Evolutionary conservation across 1,140 invertebrate species (phyloP), one percentile per base, ranked within the genome.

Genomic region (Octopus sinensis): DNA sequence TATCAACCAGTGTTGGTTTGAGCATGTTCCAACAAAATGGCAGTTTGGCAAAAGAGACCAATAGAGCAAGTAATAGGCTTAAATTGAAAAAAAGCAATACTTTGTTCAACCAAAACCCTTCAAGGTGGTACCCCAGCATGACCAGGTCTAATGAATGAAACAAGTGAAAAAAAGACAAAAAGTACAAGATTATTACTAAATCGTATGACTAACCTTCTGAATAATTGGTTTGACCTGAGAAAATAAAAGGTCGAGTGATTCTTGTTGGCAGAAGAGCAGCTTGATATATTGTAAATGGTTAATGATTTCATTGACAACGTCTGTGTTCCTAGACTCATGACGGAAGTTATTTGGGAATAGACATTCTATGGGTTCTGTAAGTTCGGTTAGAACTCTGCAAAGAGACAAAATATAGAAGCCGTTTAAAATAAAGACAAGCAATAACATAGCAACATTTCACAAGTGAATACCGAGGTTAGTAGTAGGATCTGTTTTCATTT

Each of bases 301-400:
- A 10, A 53, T 43, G 5, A 77, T 53, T n/a, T 43, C 13, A 5
- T 77, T 51, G 84, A 12, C 81, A 68, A 23, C 80, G 71, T 80
- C 83, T 83, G 54, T 76, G 80, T 56, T 83, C 30, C 6, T 51
- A 77, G 53, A 83, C n/a, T 51, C 71, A 54, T 13, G 23, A 51
- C 9, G 81, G 68, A 56, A 80, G 76, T 53, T 73, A 1, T 7
- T 13, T 10, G 83, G 80, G 5, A 85, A 62, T 12, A 84, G 80
- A 62, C 84, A 82, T 17, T 85, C 85, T 12, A 84, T 75, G 4
- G 85, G 84, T 78, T 84, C 84, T 4, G 84, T 84, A 77, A 86
- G 62, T 56, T 84, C 83, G 7, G 83, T 80, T 79, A 86, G 80
- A 43, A 86, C 77, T 52, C 85, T 86, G 79, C 1, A 54, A 76